Conservation (phyloP, 2,888 invertebrate species). For the Limnephilus auricula region DNA sequence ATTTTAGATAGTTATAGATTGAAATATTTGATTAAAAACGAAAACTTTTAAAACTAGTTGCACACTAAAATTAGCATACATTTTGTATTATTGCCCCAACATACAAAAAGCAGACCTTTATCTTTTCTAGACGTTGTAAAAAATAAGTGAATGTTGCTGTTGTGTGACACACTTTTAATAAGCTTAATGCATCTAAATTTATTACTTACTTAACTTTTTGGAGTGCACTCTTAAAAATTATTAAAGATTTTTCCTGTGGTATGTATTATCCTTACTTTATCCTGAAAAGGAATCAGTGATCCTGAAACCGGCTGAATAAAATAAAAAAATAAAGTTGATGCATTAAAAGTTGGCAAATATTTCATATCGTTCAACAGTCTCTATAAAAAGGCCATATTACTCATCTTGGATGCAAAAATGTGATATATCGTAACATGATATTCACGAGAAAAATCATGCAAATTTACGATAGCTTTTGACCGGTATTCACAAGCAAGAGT, state of each 20-base stretch:
- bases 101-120: too few relatives aligned
- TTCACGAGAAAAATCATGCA: constrained; percentile 53
- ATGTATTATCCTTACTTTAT: neutral
- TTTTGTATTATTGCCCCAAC: too few relatives aligned
- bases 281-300: neutral
- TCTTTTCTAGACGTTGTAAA: too few relatives aligned
- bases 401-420: constrained; percentile 32
- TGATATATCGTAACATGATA: constrained; percentile 51
- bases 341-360: neutral
- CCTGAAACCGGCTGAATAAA: neutral
- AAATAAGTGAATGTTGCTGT: too few relatives aligned
- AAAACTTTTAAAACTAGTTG: too few relatives aligned
- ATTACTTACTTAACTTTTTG: neutral
- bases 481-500: constrained; percentile 43
- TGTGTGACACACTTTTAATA: too few relatives aligned
- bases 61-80: too few relatives aligned
- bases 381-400: constrained; percentile 17
- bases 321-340: neutral
- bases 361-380: constrained; percentile 24
- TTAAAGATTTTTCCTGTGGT: neutral
- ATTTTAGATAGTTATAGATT: too few relatives aligned
- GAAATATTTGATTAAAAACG: too few relatives aligned
- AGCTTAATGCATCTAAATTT: too few relatives aligned
- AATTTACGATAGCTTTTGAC: constrained; percentile 53
- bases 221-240: neutral